A percentile compares a stretch with the other conserved stretches of the same genome.
Evolutionary conservation across 2,797 vertebrate genomes (phyloP).

Genomic region (Enteromius afrohamiltoni): DNA sequence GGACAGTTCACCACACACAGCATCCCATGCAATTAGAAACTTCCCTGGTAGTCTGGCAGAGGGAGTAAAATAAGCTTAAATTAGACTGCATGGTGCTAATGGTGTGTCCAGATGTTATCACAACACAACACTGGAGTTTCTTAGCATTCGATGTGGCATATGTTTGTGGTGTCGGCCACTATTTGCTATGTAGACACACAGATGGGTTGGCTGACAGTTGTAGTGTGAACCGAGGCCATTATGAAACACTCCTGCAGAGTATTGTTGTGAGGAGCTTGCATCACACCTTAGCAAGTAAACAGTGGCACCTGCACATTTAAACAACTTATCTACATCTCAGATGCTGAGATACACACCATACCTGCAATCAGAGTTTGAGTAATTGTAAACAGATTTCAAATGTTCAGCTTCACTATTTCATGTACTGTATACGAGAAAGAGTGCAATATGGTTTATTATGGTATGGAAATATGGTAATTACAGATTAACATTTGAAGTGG

Average conservation of each 20-base stretch:
- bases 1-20: slow-evolving; percentile 16
- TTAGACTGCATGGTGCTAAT: slow-evolving; percentile 8
- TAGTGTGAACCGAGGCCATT: slow-evolving; percentile 42
- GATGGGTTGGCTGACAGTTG: slow-evolving; percentile 34
- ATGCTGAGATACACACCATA: slow-evolving; percentile 7
- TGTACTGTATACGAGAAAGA: too few species aligned
- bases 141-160: neutral
- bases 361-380: neutral
- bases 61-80: neutral
- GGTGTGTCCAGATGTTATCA: neutral
- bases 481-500: too few species aligned
- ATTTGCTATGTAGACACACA: slow-evolving; percentile 27
- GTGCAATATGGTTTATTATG: too few species aligned
- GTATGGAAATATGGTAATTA: too few species aligned
- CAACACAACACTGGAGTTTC: neutral
- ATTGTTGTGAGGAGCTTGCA: slow-evolving; percentile 46
- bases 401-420: neutral
- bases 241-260: slow-evolving; percentile 63
- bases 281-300: slow-evolving; percentile 50
- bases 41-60: slow-evolving; percentile 18
- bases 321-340: slow-evolving; percentile 27
- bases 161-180: slow-evolving; percentile 12
- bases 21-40: neutral
- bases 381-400: neutral
- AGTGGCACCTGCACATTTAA: slow-evolving; percentile 42